Base-by-base conservation (phyloP, 2,797 vertebrate genomes). In the Lithobates pipiens region DNA sequence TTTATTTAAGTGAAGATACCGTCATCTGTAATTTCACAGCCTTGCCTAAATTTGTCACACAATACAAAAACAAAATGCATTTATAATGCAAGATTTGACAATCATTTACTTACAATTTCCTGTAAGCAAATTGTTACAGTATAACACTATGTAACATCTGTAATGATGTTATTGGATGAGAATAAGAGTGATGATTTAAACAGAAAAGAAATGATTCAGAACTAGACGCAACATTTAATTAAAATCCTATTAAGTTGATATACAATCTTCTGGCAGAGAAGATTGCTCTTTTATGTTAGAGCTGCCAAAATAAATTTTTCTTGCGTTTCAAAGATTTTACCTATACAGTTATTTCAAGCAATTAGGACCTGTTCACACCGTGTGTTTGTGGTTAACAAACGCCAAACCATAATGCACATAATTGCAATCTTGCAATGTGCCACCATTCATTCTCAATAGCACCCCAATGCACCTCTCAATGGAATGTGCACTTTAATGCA, bases 241-340 rank as follows among this genome's bases (percentile, higher is more conserved):
- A 77, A 77, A 77, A 72, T 57, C 75, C 50, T 72, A 61, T 77
- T 84, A 71, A 69, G 50, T 34, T 84, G 75, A 84, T 63, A 84
- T 71, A 61, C 68, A 68, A 84, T 71, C 46, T 36, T 10, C 54
- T 61, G 46, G 67, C n/a, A 27, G 32, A 57, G 74, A 69, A 83
- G 73, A 77, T 73, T 76, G 61, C 65, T 76, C 61, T 65, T 61
- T 84, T 57, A 77, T 72, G 29, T 77, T 42, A 42, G 29, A 63
- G 44, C n/a, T 77, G 75, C 21, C 46, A 84, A 84, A 54, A 34
- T 77, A 32, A 8, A 84, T 84, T 84, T 71, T 15, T 23, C n/a
- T 27, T 63, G 63, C 63, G 44, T n/a, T 68, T 27, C 11, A 57
- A 54, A 42, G 61, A 13, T 34, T 76, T 34, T 76, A 32, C 65